Evolutionary conservation across 2,113 vertebrate genomes (phyloP).

Genomic region (Willisornis vidua): DNA sequence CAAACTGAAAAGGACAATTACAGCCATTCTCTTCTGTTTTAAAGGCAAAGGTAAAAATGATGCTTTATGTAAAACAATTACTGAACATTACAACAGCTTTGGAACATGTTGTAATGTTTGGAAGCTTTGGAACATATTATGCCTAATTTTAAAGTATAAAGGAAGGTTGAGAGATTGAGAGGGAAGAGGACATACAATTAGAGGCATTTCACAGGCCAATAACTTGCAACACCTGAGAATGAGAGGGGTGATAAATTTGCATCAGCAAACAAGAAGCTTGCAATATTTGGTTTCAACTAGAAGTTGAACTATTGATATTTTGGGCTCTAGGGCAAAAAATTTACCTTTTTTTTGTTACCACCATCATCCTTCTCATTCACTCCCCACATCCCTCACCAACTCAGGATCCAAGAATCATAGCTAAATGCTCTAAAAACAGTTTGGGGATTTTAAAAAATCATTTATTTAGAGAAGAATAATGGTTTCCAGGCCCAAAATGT

Average conservation of each 20-base stretch:
- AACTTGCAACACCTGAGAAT: background rate
- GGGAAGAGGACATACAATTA: background rate
- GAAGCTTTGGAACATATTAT: background rate
- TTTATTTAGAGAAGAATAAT: background rate
- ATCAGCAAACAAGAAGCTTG: background rate
- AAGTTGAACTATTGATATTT: background rate
- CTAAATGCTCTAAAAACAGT: background rate
- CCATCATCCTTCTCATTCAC: background rate
- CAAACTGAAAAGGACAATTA: background rate
- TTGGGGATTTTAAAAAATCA: background rate
- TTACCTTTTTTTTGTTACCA: rapidly evolving
- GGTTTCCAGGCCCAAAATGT: background rate
- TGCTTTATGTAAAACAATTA: background rate
- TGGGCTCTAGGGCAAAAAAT: background rate
- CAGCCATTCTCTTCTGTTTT: background rate
- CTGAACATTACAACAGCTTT: background rate
- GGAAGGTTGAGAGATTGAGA: background rate
- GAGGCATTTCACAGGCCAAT: background rate
- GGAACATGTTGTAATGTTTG: too few relatives aligned
- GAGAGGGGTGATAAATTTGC: background rate
- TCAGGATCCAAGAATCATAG: background rate
- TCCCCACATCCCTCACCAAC: background rate
- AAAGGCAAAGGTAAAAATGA: background rate
- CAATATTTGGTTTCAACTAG: background rate
- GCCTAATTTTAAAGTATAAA: background rate